A percentile compares a stretch with the other conserved stretches of the same genome.
Conservation (phyloP, 1,140 invertebrate species). For the Myzus persicae region DNA sequence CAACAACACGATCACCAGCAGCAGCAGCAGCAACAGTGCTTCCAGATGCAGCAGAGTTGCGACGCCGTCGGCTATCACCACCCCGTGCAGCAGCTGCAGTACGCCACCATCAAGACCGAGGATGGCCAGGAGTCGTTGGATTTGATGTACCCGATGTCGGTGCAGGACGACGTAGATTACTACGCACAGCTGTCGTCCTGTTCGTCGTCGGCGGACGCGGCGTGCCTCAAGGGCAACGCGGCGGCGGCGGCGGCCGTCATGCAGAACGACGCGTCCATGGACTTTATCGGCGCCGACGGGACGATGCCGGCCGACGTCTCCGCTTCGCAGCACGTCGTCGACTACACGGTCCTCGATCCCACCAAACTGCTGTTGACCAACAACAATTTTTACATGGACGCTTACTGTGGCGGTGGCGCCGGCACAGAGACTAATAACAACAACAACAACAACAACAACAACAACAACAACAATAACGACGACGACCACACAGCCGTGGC, state of each 20-base stretch:
- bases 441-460: too few species aligned
- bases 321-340: neutral
- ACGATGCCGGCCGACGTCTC: neutral
- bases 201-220: neutral
- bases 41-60: neutral
- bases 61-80: neutral
- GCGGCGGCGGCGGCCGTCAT: neutral
- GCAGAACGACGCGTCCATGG: neutral
- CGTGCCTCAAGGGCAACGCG: neutral
- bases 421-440: neutral
- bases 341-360: conserved; percentile 16
- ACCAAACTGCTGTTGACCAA: conserved; percentile 18
- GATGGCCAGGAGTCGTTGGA: neutral
- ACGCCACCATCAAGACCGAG: conserved; percentile 16
- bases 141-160: neutral
- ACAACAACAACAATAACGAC: neutral
- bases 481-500: too few species aligned
- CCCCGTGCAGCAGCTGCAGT: neutral
- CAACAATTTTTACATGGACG: conserved; percentile 35
- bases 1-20: neutral
- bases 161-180: neutral
- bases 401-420: neutral
- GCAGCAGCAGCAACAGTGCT: neutral
- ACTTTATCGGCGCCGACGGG: neutral
- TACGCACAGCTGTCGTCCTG: neutral